These are phyloP conservation scores for Macrochelys suwanniensis DNA, from an alignment of 2,797 vertebrate species.

Conservation along the genomic window DNA sequence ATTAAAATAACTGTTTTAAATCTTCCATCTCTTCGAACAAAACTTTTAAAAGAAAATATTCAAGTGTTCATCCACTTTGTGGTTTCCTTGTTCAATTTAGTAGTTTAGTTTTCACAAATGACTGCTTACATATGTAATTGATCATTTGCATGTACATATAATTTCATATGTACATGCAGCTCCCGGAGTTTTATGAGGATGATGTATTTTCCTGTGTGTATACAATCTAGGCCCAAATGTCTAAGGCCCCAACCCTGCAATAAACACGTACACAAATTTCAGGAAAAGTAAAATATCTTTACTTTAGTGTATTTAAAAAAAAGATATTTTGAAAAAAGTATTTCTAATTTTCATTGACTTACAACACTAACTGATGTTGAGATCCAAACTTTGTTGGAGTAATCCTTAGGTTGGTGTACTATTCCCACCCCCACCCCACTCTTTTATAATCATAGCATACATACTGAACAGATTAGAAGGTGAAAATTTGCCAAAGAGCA, in stretches of 20 bases:
- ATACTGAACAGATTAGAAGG: no score
- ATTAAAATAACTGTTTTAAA: not conserved
- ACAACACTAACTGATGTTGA: not conserved
- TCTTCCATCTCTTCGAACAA: not conserved
- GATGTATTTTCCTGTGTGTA: no score
- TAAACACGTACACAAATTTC: not conserved
- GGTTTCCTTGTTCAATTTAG: not conserved
- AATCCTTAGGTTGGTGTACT: no score
- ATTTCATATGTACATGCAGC: not conserved
- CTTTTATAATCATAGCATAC: no score
- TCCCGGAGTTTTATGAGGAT: no score
- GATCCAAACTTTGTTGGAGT: no score
- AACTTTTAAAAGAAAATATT: not conserved
- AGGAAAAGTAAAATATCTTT: not conserved
- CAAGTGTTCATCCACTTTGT: not conserved
- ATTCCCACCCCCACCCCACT: no score
- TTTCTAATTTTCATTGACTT: not conserved
- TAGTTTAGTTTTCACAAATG: not conserved
- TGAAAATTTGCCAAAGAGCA: no score
- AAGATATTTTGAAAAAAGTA: no score
- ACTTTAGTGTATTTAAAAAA: not conserved
- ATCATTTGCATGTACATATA: fast-evolving
- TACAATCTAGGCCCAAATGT: no score
- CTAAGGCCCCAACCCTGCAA: not conserved
- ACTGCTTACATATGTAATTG: not conserved